Conservation (phyloP, 2,113 vertebrate genomes). For the Perca fluviatilis region DNA sequence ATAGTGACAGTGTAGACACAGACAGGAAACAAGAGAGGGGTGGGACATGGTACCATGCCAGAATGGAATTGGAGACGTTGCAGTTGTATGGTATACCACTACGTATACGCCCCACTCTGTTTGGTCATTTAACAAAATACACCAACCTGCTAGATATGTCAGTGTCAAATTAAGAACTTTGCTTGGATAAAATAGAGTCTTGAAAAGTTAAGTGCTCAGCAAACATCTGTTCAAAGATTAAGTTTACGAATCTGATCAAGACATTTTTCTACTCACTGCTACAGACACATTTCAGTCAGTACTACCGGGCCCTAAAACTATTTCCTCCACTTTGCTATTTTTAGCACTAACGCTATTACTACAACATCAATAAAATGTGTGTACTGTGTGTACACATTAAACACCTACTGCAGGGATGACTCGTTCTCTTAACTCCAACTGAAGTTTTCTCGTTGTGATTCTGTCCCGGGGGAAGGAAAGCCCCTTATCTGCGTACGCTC, state of each 20-base stretch:
- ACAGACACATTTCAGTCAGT: neutral
- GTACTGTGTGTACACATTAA: constrained; percentile 6
- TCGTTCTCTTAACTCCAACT: constrained; percentile 24
- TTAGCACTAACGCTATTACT: neutral
- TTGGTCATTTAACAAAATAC: neutral
- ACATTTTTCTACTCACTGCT: neutral
- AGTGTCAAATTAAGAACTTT: neutral
- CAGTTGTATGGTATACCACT: neutral
- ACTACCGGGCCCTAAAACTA: neutral
- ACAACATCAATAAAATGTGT: neutral
- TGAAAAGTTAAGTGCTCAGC: neutral
- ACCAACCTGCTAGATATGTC: neutral
- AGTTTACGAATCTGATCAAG: neutral
- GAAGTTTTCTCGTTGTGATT: constrained; percentile 36
- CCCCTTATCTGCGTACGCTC: constrained; percentile 34
- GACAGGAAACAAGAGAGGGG: neutral
- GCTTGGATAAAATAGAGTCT: neutral
- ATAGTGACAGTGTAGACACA: neutral
- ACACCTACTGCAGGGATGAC: constrained; percentile 19
- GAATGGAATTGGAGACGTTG: neutral
- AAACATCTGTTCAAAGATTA: neutral
- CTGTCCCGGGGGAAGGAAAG: constrained; percentile 14
- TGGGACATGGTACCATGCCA: neutral
- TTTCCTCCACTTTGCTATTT: neutral
- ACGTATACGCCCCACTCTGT: neutral